These are phyloP conservation scores for Podilymbus podiceps DNA, from an alignment of 2,113 vertebrate species.

Conservation along the genomic window DNA sequence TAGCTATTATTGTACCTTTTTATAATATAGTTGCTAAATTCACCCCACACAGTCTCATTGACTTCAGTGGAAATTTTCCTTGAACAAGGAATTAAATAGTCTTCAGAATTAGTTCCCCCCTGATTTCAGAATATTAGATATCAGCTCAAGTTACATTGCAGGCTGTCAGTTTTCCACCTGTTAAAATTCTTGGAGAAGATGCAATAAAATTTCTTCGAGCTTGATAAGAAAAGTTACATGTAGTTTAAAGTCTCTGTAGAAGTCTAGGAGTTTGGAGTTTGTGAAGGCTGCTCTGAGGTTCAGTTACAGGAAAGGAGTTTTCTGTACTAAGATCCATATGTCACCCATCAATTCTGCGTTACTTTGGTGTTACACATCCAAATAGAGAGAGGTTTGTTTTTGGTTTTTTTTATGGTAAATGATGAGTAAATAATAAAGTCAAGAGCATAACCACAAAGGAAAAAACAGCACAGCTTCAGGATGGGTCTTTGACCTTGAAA, in stretches of 20 bases:
- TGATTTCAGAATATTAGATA: not conserved
- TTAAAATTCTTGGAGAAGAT: not conserved
- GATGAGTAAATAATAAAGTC: not conserved
- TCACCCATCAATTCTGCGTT: not conserved
- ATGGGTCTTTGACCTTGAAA: not conserved
- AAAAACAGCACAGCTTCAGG: not conserved
- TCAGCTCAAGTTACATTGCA: not conserved
- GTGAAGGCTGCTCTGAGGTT: not conserved
- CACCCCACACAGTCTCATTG: not conserved
- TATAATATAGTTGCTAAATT: not conserved
- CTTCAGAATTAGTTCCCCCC: not conserved
- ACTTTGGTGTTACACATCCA: not conserved
- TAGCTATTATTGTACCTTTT: not conserved
- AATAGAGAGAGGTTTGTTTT: not conserved
- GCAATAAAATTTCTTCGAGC: not conserved
- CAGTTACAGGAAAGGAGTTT: not conserved
- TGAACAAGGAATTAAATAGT: conserved; percentile 5
- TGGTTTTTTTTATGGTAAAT: not conserved
- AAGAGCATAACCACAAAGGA: not conserved
- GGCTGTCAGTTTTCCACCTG: not conserved
- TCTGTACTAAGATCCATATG: not conserved
- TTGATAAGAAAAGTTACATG: not conserved
- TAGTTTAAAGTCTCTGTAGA: not conserved
- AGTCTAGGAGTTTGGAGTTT: not conserved
- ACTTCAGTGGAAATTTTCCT: not conserved